These are phyloP conservation scores for Tethya wilhelma DNA, from an alignment of 37 sponge, comb jelly and placozoan genomes.

Conservation along the genomic window DNA sequence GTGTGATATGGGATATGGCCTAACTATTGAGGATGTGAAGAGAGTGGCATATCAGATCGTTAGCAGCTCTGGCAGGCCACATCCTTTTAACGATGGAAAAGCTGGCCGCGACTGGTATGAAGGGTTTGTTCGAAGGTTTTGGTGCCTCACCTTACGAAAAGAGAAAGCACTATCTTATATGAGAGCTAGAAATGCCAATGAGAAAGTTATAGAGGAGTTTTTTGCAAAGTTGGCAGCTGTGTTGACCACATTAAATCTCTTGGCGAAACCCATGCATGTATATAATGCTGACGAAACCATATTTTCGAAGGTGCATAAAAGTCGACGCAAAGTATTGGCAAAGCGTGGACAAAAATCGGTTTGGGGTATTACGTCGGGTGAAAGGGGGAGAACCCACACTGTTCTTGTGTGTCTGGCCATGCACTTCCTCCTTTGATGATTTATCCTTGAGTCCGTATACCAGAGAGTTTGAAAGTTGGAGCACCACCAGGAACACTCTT, in stretches of 20 bases:
- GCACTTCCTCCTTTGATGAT: too few species aligned
- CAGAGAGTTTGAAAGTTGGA: too few species aligned
- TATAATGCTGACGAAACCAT: slow-evolving; percentile 5
- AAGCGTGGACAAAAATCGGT: too few species aligned
- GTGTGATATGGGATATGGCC: slow-evolving; percentile 27
- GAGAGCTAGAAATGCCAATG: slow-evolving; percentile 7
- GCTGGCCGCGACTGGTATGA: slow-evolving; percentile 31
- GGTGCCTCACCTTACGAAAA: too few species aligned
- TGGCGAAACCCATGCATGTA: background rate
- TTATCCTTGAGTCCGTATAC: too few species aligned
- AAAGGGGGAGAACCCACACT: too few species aligned
- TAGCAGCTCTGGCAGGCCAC: slow-evolving; percentile 7
- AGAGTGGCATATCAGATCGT: slow-evolving; percentile 5
- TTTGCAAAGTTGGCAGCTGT: slow-evolving; percentile 24
- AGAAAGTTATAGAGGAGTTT: slow-evolving; percentile 9
- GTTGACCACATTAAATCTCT: background rate
- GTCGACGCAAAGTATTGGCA: slow-evolving; percentile 11
- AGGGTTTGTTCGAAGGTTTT: background rate
- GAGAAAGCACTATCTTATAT: slow-evolving; percentile 4
- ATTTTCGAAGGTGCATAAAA: slow-evolving; percentile 1
- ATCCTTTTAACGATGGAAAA: slow-evolving; percentile 21
- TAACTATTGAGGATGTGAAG: slow-evolving; percentile 24
- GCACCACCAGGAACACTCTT: too few species aligned
- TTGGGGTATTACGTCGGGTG: too few species aligned
- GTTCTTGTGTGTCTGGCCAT: too few species aligned